Evolutionary conservation across 2,797 vertebrate species (phyloP).

Genomic region (Odontamblyopus rebecca): DNA sequence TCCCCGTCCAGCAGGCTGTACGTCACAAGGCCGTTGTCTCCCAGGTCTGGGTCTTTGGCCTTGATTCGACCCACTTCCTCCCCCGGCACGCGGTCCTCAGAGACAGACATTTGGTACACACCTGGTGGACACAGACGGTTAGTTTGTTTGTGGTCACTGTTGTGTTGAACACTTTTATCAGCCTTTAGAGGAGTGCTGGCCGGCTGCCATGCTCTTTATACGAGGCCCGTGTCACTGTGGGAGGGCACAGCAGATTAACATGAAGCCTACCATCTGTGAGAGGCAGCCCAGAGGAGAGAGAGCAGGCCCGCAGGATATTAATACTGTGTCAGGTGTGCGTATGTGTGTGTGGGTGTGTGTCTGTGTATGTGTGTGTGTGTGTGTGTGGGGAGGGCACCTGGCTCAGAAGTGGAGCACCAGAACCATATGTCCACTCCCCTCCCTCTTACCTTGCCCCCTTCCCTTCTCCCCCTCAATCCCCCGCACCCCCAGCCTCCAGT

Average conservation of each 20-base stretch:
- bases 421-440: constrained; percentile 57
- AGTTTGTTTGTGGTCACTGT: constrained; percentile 13
- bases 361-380: constrained; percentile 7
- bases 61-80: constrained; percentile 83
- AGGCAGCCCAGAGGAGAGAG: constrained; percentile 28
- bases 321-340: constrained; percentile 53
- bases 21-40: constrained; percentile 91
- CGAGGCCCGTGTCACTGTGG: constrained; percentile 51
- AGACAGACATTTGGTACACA: constrained; percentile 89
- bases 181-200: constrained; percentile 34
- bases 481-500: constrained; percentile 10
- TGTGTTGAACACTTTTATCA: constrained; percentile 27
- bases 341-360: constrained; percentile 12
- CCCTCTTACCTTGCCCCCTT: not conserved
- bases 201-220: constrained; percentile 53
- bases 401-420: constrained; percentile 43
- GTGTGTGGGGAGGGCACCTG: constrained; percentile 45
- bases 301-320: constrained; percentile 55
- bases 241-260: constrained; percentile 57
- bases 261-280: constrained; percentile 64
- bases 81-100: constrained; percentile 84
- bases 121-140: constrained; percentile 62
- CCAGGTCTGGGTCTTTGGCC: constrained; percentile 93
- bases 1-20: constrained; percentile 93
- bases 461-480: not conserved